A percentile compares a stretch with the other conserved stretches of the same genome.
These are phyloP conservation scores for Lerema accius DNA, from an alignment of 1,140 invertebrate genomes.

Conservation along the genomic window DNA sequence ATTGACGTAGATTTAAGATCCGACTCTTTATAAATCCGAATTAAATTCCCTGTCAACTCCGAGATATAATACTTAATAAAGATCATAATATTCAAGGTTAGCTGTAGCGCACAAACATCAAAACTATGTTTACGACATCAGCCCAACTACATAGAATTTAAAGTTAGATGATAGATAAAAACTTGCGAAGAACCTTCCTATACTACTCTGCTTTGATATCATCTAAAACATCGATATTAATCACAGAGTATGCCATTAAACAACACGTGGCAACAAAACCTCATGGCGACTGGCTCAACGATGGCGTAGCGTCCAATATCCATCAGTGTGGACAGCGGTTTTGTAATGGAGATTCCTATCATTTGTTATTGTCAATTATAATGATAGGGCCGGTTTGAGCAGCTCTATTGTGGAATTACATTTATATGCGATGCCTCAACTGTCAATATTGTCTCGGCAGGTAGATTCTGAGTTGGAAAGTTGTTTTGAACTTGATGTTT, in stretches of 20 bases:
- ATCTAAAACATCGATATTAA: not conserved
- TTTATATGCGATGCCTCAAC: slow-evolving; percentile 11
- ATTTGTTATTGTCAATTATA: slow-evolving; percentile 78
- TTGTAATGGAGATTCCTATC: slow-evolving; percentile 61
- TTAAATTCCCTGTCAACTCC: no score
- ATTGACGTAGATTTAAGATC: no score
- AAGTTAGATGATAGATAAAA: no score
- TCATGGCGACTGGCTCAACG: slow-evolving; percentile 30
- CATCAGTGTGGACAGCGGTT: slow-evolving; percentile 58
- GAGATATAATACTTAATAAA: no score
- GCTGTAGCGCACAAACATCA: no score
- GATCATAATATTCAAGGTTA: no score
- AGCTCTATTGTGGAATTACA: slow-evolving; percentile 27
- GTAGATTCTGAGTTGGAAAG: slow-evolving; percentile 8
- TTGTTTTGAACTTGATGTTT: no score
- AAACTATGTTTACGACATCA: no score
- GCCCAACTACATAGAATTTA: no score
- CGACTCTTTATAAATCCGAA: no score
- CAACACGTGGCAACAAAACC: slow-evolving; percentile 37
- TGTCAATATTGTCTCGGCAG: slow-evolving; percentile 12
- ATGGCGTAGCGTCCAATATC: slow-evolving; percentile 40
- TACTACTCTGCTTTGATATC: no score
- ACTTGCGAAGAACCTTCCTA: no score
- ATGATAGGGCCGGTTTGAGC: slow-evolving; percentile 59
- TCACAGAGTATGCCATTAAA: slow-evolving; percentile 3